Base-by-base conservation (phyloP, 35 echinoderm and acorn worm species). In the Chiridota heheva region DNA sequence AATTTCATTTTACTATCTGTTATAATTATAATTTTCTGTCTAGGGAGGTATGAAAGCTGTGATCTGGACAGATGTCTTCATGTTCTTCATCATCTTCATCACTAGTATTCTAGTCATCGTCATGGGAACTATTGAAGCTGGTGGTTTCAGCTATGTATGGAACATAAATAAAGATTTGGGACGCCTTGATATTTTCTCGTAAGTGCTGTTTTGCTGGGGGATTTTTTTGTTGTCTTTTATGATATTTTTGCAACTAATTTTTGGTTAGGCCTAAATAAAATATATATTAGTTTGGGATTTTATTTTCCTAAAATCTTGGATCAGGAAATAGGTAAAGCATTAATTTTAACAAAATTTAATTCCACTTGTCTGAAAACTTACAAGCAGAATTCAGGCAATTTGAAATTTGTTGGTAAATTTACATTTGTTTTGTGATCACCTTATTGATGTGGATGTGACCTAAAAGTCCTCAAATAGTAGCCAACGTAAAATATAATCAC, bases 41-140 rank as follows among this genome's bases (percentile, higher is more conserved):
- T 48, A 89, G 86, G 87, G 87, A 48, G 87, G 87, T 2, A 90
- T 90, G 87, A 90, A 74, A 44, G 78, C 87, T 29, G 78, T 89
- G 2, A 83, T 90, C 16, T 90, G 87, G 87, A 90, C 87, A 1
- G 87, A 90, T 36, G 87, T 90, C 2, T 41, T 90, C 15, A 81
- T 82, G 79, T 90, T 90, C 39, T 76, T 82, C 58, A 66, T 90
- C 30, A 90, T 90, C 20, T 81, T 90, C 78, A 77, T 56, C 17
- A 82, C 87, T 34, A 63, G 46, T 51, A 71, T 90, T 7, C 28
- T 82, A 40, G 67, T 90, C 20, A 73, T 90, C 47, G 61, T 77
- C 25, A 63, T 90, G 56, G 87, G 87, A 55, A 82, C 78, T 1
- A 68, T 69, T 2, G 57, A 83, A 59, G 79, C 79, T 34, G 87